Conservation (phyloP, 2,797 vertebrate genomes). For the Melanotaenia nigrans region DNA sequence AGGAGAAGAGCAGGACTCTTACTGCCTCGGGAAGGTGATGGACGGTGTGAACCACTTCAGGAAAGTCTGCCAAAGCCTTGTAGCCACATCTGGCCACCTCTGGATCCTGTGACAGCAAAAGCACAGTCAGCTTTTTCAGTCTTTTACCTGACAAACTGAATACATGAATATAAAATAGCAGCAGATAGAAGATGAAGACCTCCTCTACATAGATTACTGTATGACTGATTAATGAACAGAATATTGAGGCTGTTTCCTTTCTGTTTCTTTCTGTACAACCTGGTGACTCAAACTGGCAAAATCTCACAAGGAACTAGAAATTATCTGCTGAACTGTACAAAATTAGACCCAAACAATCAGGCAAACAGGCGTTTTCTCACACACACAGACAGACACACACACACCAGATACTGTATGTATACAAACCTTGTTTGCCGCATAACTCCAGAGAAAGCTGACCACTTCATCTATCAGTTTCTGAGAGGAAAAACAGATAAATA, state of each 20-base stretch:
- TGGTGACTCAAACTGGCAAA: too few relatives aligned
- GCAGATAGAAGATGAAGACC: background rate
- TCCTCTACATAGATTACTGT: too few relatives aligned
- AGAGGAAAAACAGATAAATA: background rate
- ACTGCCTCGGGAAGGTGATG: slow-evolving; percentile 91
- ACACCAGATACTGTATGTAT: background rate
- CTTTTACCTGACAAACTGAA: background rate
- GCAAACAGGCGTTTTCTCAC: background rate
- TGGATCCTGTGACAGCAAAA: slow-evolving; percentile 80
- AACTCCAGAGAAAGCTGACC: slow-evolving; percentile 90
- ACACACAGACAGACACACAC: background rate
- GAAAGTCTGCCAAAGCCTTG: slow-evolving; percentile 88
- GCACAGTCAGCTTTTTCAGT: background rate
- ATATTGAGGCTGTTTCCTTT: too few relatives aligned
- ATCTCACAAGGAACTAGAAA: background rate
- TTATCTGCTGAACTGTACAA: background rate
- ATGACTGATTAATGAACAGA: too few relatives aligned
- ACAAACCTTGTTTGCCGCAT: slow-evolving; percentile 85
- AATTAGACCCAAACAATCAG: background rate
- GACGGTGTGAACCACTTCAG: slow-evolving; percentile 83
- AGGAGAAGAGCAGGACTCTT: slow-evolving; percentile 22
- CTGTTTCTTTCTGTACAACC: background rate
- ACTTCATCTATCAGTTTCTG: slow-evolving; percentile 92
- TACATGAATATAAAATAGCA: background rate
- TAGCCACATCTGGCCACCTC: slow-evolving; percentile 88